A percentile compares a stretch with the other conserved stretches of the same genome.
Evolutionary conservation across 2,888 invertebrate genomes (phyloP).

Genomic region (Cryptophagus acutangulus): DNA sequence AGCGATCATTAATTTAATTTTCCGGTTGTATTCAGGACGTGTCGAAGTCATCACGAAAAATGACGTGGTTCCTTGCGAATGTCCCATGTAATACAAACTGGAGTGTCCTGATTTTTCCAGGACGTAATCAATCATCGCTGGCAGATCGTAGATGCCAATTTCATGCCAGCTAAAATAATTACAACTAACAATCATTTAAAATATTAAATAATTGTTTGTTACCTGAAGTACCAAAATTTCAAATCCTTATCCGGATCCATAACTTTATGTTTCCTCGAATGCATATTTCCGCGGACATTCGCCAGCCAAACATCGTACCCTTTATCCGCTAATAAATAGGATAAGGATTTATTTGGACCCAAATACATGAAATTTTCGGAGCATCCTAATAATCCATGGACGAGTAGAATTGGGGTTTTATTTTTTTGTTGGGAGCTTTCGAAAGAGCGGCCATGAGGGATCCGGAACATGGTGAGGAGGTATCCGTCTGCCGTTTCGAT

Average conservation of each 20-base stretch:
- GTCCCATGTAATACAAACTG: too few species aligned
- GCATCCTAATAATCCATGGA: not conserved
- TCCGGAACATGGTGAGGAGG: constrained; percentile 69
- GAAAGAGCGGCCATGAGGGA: constrained; percentile 54
- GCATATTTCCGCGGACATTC: not conserved
- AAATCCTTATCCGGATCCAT: not conserved
- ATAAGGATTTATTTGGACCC: not conserved
- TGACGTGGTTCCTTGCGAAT: too few species aligned
- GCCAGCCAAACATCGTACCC: constrained; percentile 1
- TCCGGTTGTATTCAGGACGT: too few species aligned
- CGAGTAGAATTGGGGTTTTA: constrained; percentile 14
- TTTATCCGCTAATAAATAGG: not conserved
- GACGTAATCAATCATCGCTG: too few species aligned
- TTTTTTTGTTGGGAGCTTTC: constrained; percentile 10
- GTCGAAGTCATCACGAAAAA: too few species aligned
- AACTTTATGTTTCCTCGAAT: not conserved
- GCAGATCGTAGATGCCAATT: too few species aligned
- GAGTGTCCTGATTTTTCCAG: too few species aligned
- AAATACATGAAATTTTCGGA: not conserved
- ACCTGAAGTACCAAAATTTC: not conserved
- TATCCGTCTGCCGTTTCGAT: constrained; percentile 71
- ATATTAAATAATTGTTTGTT: too few species aligned
- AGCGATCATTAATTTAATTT: too few species aligned
- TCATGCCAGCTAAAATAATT: too few species aligned
- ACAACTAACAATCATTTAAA: too few species aligned